Evolutionary conservation across 2,113 vertebrate genomes (phyloP).

Genomic region (Trogon melanurus): DNA sequence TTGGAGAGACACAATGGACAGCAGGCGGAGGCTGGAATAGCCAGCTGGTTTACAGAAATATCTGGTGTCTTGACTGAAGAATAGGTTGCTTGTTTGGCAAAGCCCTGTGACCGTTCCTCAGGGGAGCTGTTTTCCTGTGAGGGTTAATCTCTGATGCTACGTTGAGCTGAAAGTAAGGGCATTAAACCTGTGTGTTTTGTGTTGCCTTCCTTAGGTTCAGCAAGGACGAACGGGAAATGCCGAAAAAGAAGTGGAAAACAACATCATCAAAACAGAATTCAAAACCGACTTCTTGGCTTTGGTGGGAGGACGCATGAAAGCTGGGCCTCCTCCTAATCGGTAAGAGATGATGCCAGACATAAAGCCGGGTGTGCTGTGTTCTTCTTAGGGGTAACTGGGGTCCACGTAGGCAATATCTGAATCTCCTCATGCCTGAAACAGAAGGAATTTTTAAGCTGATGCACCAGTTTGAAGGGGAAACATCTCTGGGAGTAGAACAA

Average conservation of each 20-base stretch:
- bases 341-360: neutral
- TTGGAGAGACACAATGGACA: neutral
- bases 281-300: slow-evolving; percentile 68
- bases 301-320: slow-evolving; percentile 64
- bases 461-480: neutral
- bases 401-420: neutral
- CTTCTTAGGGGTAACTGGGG: neutral
- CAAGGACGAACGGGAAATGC: slow-evolving; percentile 72
- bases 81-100: neutral
- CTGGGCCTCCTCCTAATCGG: slow-evolving; percentile 72
- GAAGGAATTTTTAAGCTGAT: neutral
- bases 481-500: neutral
- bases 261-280: slow-evolving; percentile 71
- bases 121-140: neutral
- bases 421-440: neutral
- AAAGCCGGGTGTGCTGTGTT: neutral
- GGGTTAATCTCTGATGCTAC: neutral
- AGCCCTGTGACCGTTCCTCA: neutral
- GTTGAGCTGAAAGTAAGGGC: neutral
- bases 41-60: neutral
- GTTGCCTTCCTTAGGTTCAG: slow-evolving; percentile 63
- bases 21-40: neutral
- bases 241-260: slow-evolving; percentile 72
- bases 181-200: neutral
- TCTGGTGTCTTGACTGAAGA: neutral